A percentile compares a stretch with the other conserved stretches of the same genome.
Conservation (phyloP, 2,113 vertebrate genomes). For the Zapus hudsonius region DNA sequence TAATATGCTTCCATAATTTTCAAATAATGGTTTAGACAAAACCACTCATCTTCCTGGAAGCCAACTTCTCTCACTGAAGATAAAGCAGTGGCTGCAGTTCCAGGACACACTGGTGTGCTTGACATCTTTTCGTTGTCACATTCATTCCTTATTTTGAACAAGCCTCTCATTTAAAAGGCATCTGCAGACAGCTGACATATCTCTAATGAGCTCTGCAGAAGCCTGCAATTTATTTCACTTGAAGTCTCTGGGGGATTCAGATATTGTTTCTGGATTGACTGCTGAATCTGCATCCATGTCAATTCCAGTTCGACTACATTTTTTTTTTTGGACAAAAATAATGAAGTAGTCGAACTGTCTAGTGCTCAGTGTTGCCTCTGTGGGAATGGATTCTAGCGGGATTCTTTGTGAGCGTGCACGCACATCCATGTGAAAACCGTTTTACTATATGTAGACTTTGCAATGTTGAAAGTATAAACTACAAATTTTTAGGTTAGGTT, state of each 20-base stretch:
- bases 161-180: conserved; percentile 62
- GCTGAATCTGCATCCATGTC: conserved; percentile 67
- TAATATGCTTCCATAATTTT: conserved; percentile 57
- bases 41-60: conserved; percentile 59
- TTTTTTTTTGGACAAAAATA: conserved; percentile 65
- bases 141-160: conserved; percentile 53
- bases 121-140: conserved; percentile 49
- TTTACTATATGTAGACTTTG: not conserved
- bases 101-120: conserved; percentile 42
- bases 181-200: conserved; percentile 46
- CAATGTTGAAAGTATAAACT: not conserved
- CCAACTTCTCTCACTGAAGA: conserved; percentile 15
- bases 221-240: conserved; percentile 61
- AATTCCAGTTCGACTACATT: conserved; percentile 67
- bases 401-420: not conserved
- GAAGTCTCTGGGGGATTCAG: conserved; percentile 66
- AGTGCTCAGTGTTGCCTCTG: no score
- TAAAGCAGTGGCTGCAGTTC: conserved; percentile 29
- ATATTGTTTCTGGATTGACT: conserved; percentile 55
- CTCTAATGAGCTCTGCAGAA: conserved; percentile 65
- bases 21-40: conserved; percentile 60
- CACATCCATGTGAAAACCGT: not conserved
- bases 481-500: not conserved
- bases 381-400: not conserved
- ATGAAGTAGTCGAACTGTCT: not conserved